phyloP scores from a whole-genome alignment of 1,140 invertebrate species.

The Magallana angulata region DNA sequence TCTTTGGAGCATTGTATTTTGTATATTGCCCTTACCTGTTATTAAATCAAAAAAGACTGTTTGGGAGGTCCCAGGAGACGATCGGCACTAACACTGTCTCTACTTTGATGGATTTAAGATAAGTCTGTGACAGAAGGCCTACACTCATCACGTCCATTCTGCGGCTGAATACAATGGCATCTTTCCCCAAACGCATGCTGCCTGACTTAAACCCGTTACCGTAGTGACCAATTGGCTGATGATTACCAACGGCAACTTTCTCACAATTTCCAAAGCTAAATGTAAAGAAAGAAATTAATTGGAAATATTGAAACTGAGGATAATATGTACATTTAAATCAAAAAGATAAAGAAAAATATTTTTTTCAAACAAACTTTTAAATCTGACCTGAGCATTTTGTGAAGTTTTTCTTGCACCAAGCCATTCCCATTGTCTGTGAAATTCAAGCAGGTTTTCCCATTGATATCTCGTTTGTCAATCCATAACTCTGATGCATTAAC shows the following conservation, averaged over 20 bases:
- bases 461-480: conserved; percentile 71
- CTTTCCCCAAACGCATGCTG: conserved; percentile 75
- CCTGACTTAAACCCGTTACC: conserved; percentile 79
- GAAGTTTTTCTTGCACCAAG: conserved; percentile 72
- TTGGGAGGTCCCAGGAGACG: conserved; percentile 69
- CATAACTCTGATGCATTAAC: conserved; percentile 72
- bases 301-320: background rate
- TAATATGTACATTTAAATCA: background rate
- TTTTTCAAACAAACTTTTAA: background rate
- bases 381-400: conserved; percentile 76
- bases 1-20: too few relatives aligned
- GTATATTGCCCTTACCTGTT: too few relatives aligned
- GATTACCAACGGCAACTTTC: conserved; percentile 70
- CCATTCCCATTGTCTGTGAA: conserved; percentile 77
- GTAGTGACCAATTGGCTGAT: conserved; percentile 76
- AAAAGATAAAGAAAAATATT: background rate
- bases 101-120: conserved; percentile 68
- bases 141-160: conserved; percentile 67
- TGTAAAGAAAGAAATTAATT: conserved; percentile 46
- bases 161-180: conserved; percentile 76
- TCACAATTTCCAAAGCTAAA: conserved; percentile 78
- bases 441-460: conserved; percentile 62
- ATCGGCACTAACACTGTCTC: conserved; percentile 75
- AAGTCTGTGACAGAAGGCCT: conserved; percentile 77
- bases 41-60: conserved; percentile 67